phyloP scores from a whole-genome alignment of 2,888 invertebrate genomes.

The Imbricaverruca yamaguchii region DNA sequence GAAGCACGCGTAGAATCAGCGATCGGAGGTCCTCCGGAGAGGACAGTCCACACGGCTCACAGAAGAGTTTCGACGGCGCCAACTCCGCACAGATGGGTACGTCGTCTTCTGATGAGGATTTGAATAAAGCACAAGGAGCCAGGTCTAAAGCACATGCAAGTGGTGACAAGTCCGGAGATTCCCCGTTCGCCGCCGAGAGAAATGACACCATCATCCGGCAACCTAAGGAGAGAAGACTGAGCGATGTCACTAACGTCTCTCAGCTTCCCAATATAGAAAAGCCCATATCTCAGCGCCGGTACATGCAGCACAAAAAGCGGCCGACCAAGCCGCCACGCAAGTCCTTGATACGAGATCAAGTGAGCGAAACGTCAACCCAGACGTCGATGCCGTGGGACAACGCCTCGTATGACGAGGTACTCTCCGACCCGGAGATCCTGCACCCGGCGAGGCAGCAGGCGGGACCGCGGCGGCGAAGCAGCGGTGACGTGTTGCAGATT shows the following conservation, averaged over 20 bases:
- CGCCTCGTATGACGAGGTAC: background rate
- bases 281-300: background rate
- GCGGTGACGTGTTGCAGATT: background rate
- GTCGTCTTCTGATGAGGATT: constrained; percentile 17
- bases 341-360: background rate
- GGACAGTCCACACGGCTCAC: constrained; percentile 54
- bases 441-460: background rate
- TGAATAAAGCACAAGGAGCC: background rate
- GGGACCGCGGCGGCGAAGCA: background rate
- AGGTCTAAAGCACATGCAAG: background rate
- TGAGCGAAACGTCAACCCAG: background rate
- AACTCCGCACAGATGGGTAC: constrained; percentile 20
- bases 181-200: background rate
- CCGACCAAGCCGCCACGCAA: background rate
- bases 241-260: background rate
- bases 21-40: background rate
- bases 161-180: background rate
- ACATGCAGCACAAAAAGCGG: background rate
- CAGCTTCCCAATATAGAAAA: background rate
- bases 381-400: background rate
- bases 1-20: background rate
- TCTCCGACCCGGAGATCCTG: background rate
- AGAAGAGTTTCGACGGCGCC: constrained; percentile 52
- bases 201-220: background rate
- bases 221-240: background rate